Evolutionary conservation across 2,113 vertebrate genomes (phyloP), one percentile per base, ranked within the genome.

Genomic region (Pangasianodon gigas): DNA sequence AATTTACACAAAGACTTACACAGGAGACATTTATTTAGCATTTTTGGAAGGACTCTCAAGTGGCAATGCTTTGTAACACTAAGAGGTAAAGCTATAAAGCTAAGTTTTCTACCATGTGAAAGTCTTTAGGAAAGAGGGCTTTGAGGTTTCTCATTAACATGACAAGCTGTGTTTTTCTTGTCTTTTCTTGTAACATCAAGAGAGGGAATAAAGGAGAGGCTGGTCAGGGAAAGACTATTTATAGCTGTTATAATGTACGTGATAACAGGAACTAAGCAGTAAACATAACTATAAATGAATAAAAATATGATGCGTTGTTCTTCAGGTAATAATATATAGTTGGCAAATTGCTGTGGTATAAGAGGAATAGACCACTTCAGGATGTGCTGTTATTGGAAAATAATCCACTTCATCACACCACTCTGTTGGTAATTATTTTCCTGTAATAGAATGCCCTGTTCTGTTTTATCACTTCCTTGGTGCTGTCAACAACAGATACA

Each of bases 101-200:
- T 18, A 44, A 5, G 46, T 16, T 81, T 19, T 26, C 44, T 46
- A 19, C 74, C 16, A 46, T 77, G 41, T 41, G 41, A 77, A 77
- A 10, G 2, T 77, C 74, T 46, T 77, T 24, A 10, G 74, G 18
- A 46, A 18, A 46, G 71, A 75, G 13, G 74, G 74, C 74, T 77
- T 77, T 77, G 46, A 51, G 77, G 44, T 51, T 51, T 80, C 77
- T 80, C 24, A 9, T 48, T 80, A 51, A 51, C 24, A 51, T 11
- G 46, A 79, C 77, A 80, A 51, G 44, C 74, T 77, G 74, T 51
- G 46, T 51, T 80, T 79, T 51, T 80, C 77, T 80, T 80, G 77
- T 80, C 77, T 29, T 48, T 29, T 79, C 37, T 37, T 37, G 37
- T 79, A 79, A 79, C 21, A 48, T 14, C 46, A 51, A 80, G 44